Conservation (phyloP, 2,888 invertebrate genomes). For the Ochropleura leucogaster region DNA sequence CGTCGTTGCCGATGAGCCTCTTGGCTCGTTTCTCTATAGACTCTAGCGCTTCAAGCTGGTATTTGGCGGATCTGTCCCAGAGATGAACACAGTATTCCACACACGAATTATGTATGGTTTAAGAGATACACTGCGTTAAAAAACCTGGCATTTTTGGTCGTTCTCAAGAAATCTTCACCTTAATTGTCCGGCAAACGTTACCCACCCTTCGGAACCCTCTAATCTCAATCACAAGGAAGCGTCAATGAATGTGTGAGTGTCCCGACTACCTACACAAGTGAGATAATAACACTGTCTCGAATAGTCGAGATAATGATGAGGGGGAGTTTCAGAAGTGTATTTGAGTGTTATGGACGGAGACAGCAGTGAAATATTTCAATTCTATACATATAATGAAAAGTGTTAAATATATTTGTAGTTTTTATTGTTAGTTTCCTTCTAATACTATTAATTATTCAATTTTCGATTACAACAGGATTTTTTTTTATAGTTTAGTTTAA, state of each 20-base stretch:
- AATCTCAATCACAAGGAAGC: conserved; percentile 23
- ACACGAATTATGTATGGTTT: too few species aligned
- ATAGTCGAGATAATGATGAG: conserved; percentile 38
- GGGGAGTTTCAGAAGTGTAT: conserved; percentile 44
- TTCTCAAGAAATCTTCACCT: too few species aligned
- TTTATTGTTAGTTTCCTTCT: not conserved
- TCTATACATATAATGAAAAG: not conserved
- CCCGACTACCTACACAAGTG: conserved; percentile 9
- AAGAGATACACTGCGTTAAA: too few species aligned
- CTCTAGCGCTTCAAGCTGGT: too few species aligned
- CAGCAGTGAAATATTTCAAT: not conserved
- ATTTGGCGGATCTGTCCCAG: too few species aligned
- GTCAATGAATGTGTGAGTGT: conserved; percentile 22
- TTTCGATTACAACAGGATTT: not conserved
- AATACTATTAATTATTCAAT: not conserved
- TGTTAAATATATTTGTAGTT: not conserved
- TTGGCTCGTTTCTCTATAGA: too few species aligned
- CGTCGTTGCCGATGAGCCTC: too few species aligned
- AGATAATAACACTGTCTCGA: conserved; percentile 29
- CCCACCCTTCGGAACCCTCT: conserved; percentile 16
- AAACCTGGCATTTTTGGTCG: too few species aligned
- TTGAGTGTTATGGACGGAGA: conserved; percentile 9
- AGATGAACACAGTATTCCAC: too few species aligned
- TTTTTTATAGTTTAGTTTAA: too few species aligned
- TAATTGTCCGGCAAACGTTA: conserved; percentile 12